Evolutionary conservation across 2,113 vertebrate species (phyloP), one percentile per base, ranked within the genome.

Genomic region (Rynchops niger): DNA sequence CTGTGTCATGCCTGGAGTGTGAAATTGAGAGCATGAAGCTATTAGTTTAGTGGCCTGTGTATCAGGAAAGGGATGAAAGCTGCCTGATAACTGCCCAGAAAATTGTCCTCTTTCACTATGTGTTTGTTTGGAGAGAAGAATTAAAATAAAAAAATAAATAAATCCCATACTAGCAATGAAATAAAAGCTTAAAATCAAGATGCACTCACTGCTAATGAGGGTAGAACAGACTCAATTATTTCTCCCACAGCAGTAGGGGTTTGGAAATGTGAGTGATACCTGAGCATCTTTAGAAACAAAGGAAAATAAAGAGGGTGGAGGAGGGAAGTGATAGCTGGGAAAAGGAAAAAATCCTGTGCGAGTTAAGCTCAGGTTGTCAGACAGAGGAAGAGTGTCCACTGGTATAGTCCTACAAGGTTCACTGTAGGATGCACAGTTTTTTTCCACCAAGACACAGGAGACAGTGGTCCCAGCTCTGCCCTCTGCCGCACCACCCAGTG

Each of bases 21-120:
- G 80, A 95, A 86, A 90, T 77, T 86, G 72, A 93, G 49, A 93
- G 23, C 69, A 94, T 76, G 32, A 92, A 92, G 71, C 59, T 63
- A 70, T 94, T 91, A 81, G 67, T 62, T 84, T 86, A 49, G 59
- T 81, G 69, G 47, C 12, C 77, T 67, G 26, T 27, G 21, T 77
- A 82, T 59, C 63, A 84, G 69, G 49, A 81, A 81, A 81, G 11
- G 69, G 59, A 81, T 71, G 23, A 97, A 94, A 95, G 45, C 55
- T 91, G 58, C 7, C 49, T 88, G 53, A 74, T 83, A 90, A 90
- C 47, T 56, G 52, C 30, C 76, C 72, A 81, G 50, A 77, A 90
- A 95, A 92, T 40, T 76, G 65, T 8, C 36, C 17, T 71, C 47
- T 90, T 78, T 70, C 2, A 2, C 69, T 82, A 12, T 29, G 25